Evolutionary conservation across 2,888 invertebrate species (phyloP).

Genomic region (Aproaerema taeniolella): DNA sequence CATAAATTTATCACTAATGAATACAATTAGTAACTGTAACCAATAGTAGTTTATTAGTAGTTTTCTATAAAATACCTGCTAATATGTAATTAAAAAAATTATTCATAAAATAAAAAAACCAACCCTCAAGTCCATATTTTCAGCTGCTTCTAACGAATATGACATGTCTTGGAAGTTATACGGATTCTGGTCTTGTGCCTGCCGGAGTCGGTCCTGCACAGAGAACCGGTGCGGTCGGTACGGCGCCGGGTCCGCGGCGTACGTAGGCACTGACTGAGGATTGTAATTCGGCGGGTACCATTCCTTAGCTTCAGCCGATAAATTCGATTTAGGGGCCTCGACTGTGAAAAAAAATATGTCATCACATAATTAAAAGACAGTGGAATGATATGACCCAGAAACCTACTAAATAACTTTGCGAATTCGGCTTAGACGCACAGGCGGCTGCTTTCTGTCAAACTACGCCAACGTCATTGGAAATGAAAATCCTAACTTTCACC

Average conservation of each 20-base stretch:
- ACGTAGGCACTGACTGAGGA: constrained; percentile 45
- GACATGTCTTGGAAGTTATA: constrained; percentile 65
- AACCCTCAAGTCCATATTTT: constrained; percentile 62
- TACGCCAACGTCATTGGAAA: constrained; percentile 63
- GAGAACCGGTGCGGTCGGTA: constrained; percentile 58
- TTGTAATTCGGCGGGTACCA: constrained; percentile 77
- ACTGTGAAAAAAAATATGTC: constrained; percentile 29
- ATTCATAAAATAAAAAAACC: constrained; percentile 11
- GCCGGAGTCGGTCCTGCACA: constrained; percentile 65
- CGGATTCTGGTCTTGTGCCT: constrained; percentile 62
- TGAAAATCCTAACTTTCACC: constrained; percentile 72
- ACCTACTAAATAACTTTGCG: constrained; percentile 19
- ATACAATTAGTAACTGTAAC: too few species aligned
- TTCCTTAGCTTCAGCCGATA: constrained; percentile 79
- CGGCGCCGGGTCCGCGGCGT: constrained; percentile 44
- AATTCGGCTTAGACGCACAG: constrained; percentile 30
- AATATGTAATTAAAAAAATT: too few species aligned
- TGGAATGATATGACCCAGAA: constrained; percentile 27
- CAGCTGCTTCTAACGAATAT: constrained; percentile 60
- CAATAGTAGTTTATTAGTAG: too few species aligned
- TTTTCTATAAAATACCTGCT: too few species aligned
- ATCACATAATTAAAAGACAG: neutral
- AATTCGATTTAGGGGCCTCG: constrained; percentile 58
- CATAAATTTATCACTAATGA: too few species aligned
- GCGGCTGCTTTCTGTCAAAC: constrained; percentile 48